Evolutionary conservation across 2,888 invertebrate genomes (phyloP).

Genomic region (Lithodes maja): DNA sequence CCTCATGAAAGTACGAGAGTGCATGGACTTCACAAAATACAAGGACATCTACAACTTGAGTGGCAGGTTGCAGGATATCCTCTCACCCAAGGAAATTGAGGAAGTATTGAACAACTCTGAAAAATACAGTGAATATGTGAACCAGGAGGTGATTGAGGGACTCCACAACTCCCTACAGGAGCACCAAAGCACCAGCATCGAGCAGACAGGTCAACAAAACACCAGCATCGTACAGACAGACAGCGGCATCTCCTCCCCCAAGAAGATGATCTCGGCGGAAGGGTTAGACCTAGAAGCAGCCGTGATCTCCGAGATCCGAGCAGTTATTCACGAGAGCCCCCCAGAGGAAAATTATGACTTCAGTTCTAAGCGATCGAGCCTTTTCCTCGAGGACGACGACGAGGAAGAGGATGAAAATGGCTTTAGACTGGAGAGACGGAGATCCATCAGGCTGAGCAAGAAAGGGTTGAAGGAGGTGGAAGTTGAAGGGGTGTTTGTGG

Average conservation of each 20-base stretch:
- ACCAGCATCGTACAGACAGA: constrained; percentile 49
- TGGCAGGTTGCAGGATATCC: constrained; percentile 73
- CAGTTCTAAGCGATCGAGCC: constrained; percentile 22
- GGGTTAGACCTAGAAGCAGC: constrained; percentile 48
- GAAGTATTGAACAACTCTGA: constrained; percentile 73
- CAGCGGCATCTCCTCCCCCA: constrained; percentile 63
- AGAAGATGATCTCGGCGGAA: constrained; percentile 48
- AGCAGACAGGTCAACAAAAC: constrained; percentile 36
- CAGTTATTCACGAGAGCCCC: constrained; percentile 46
- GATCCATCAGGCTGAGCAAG: constrained; percentile 53
- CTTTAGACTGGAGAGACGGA: constrained; percentile 52
- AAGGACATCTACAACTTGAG: constrained; percentile 73
- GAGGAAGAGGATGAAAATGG: constrained; percentile 33
- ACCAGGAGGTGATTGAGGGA: constrained; percentile 73
- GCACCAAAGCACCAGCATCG: constrained; percentile 41
- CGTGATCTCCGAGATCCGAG: constrained; percentile 40
- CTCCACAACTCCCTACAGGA: constrained; percentile 71
- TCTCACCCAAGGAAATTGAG: constrained; percentile 73
- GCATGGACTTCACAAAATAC: constrained; percentile 72
- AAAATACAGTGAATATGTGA: constrained; percentile 72
- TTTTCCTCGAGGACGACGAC: constrained; percentile 27
- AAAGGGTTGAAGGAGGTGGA: constrained; percentile 54
- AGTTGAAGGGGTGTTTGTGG: constrained; percentile 63
- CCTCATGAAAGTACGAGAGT: constrained; percentile 71
- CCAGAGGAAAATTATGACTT: background rate